Evolutionary conservation across 2,113 vertebrate species (phyloP).

Genomic region (Larimichthys crocea): DNA sequence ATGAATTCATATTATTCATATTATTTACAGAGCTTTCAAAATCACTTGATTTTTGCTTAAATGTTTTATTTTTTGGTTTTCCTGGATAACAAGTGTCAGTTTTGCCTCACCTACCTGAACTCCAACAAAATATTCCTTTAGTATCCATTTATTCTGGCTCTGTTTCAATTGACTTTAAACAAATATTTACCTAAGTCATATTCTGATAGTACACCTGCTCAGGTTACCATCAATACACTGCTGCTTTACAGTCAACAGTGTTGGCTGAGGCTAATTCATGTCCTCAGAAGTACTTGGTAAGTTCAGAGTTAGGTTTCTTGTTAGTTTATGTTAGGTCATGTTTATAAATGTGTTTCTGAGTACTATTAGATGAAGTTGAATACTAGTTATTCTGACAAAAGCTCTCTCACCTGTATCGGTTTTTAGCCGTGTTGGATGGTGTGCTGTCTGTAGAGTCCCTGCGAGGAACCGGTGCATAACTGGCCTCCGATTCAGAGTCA

Average conservation of each 20-base stretch:
- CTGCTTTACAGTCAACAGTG: conserved; percentile 26
- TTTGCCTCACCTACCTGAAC: neutral
- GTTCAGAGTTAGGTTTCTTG: conserved; percentile 7
- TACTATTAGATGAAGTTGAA: too few relatives aligned
- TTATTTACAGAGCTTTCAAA: neutral
- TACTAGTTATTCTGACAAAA: neutral
- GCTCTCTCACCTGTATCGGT: conserved; percentile 68
- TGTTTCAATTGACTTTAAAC: neutral
- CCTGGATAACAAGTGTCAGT: neutral
- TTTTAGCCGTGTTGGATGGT: conserved; percentile 23
- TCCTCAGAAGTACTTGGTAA: neutral
- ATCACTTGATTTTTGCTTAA: too few relatives aligned
- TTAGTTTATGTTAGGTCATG: too few relatives aligned
- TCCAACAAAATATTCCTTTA: too few relatives aligned
- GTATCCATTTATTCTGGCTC: neutral
- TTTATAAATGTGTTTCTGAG: neutral
- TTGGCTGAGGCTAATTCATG: neutral
- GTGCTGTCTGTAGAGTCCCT: conserved; percentile 35
- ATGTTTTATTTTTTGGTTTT: neutral
- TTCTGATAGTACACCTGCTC: neutral
- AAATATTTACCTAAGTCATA: neutral
- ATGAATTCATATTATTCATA: neutral
- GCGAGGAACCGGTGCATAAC: conserved; percentile 71
- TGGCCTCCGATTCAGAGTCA: conserved; percentile 79
- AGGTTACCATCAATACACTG: conserved; percentile 2